Evolutionary conservation across 1,140 invertebrate species (phyloP), one percentile per base, ranked within the genome.

Genomic region (Eupristina koningsbergeri): DNA sequence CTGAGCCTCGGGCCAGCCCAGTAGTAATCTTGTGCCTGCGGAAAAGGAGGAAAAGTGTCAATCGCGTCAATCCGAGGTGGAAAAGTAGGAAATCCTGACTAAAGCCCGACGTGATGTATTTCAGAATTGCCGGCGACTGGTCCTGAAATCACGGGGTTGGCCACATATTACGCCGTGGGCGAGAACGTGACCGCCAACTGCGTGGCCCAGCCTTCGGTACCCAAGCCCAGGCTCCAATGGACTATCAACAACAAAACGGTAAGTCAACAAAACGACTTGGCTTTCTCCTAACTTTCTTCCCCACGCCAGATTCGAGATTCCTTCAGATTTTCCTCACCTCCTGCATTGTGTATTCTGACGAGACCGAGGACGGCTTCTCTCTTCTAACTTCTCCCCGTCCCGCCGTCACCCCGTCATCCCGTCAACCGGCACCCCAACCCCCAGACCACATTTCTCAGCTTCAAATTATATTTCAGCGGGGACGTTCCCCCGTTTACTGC

Each of bases 181-280:
- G 91, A 91, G 36, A 91, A 89, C 83, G 86, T 92, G 22, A 89
- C 88, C 45, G 91, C 90, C 47, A 92, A 91, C 84, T 92, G 91
- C 85, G 89, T 88, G 7, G 85, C 90, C 13, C 88, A 86, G 86
- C 89, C 89, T 8, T 91, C 90, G 19, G 84, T 91, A 71, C 92
- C 92, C 15, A 89, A 88, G 45, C 91, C 92, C 26, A 88, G 86
- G 71, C 85, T 93, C 31, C 86, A 88, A 15, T 93, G 92, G 92
- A 89, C 87, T 75, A 89, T 93, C 82, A 93, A 93, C 86, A 91
- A 87, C 63, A 87, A 89, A 85, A 77, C 87, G 89, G 91, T 93
- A 88, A 89, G 67, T n/a, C n/a, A n/a, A n/a, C 64, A 17, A 2
- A 8, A 9, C 15, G 47, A 26, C 53, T 58, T 58, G 22, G 1